phyloP scores from a whole-genome alignment of 2,113 vertebrate genomes.

The Tor tambroides region DNA sequence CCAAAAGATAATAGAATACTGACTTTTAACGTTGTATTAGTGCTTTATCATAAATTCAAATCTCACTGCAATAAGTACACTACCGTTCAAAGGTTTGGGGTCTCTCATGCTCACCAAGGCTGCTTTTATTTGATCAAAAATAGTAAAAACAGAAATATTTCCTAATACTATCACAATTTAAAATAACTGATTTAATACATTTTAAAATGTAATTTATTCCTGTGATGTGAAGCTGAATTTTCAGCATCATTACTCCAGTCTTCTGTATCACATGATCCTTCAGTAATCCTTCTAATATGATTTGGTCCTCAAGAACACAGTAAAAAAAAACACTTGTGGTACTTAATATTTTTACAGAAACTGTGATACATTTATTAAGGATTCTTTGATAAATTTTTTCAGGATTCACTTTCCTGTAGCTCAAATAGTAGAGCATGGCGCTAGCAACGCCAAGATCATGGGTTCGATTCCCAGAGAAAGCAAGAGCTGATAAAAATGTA shows the following conservation, averaged over 20 bases:
- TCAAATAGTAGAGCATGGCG: too few species aligned
- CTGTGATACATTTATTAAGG: not conserved
- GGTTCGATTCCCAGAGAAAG: too few species aligned
- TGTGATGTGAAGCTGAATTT: not conserved
- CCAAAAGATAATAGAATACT: not conserved
- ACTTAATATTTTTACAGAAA: not conserved
- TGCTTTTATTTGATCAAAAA: not conserved
- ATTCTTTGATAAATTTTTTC: not conserved
- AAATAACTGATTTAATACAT: not conserved
- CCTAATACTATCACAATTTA: not conserved
- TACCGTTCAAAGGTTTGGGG: not conserved
- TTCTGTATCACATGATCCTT: not conserved
- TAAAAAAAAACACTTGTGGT: not conserved
- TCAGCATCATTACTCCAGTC: not conserved
- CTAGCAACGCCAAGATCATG: too few species aligned
- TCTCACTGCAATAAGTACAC: not conserved
- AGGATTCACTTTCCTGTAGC: too few species aligned
- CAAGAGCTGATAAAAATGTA: too few species aligned
- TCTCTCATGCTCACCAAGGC: not conserved
- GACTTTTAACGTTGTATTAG: not conserved
- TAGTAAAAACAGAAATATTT: not conserved
- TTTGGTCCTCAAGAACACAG: not conserved
- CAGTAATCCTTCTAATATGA: too few species aligned
- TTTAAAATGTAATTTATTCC: too few species aligned
- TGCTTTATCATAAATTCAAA: not conserved